Percentiles rank a stretch among this genome's conserved stretches.
These are phyloP conservation scores for Microtus agrestis DNA, from an alignment of 2,797 vertebrate species.

Conservation along the genomic window DNA sequence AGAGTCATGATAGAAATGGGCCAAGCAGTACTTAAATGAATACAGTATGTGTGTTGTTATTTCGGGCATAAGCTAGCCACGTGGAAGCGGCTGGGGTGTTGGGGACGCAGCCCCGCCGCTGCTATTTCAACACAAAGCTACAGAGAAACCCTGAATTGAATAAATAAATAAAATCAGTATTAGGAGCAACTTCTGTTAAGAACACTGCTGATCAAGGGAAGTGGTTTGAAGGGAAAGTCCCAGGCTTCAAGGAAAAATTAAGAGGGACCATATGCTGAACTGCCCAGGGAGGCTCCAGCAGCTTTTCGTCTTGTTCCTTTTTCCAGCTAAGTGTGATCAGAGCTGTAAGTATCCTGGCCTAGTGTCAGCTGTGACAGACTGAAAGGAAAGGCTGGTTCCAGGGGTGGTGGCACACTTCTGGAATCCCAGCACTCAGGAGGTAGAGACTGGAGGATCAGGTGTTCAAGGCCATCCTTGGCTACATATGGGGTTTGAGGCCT, in stretches of 20 bases:
- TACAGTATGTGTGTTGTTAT: too few species aligned
- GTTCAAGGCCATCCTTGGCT: not conserved
- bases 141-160: too few species aligned
- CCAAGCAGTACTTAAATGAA: too few species aligned
- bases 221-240: not conserved
- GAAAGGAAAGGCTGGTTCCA: not conserved
- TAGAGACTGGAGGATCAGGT: not conserved
- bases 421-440: not conserved
- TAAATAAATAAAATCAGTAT: not conserved
- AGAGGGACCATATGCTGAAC: too few species aligned
- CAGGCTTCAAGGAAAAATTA: not conserved
- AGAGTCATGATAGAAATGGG: too few species aligned
- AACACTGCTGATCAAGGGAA: not conserved
- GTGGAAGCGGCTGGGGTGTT: too few species aligned
- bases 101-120: too few species aligned
- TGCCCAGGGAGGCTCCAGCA: not conserved
- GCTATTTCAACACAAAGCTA: too few species aligned
- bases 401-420: not conserved
- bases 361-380: not conserved
- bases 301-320: not conserved
- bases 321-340: not conserved
- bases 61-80: too few species aligned
- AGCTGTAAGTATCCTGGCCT: not conserved
- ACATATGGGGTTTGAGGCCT: not conserved
- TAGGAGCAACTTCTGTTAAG: not conserved